These are phyloP conservation scores for Rhinopomastus cyanomelas DNA, from an alignment of 2,113 vertebrate genomes.

Conservation along the genomic window DNA sequence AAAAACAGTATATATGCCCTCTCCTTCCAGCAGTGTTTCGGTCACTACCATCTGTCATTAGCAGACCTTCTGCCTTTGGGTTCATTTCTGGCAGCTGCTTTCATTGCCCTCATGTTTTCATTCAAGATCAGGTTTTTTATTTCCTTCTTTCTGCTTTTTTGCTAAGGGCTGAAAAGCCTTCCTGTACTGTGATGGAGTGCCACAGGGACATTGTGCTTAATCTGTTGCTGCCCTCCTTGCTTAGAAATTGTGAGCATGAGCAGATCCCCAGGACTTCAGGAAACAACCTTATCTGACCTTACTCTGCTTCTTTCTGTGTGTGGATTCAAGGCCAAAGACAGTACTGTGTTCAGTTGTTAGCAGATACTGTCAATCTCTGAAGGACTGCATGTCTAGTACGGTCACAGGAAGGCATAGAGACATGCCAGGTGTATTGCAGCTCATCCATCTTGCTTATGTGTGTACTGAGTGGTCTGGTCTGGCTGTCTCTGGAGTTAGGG, in stretches of 20 bases:
- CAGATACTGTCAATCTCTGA: neutral
- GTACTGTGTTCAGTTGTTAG: neutral
- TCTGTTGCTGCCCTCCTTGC: neutral
- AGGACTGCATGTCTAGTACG: neutral
- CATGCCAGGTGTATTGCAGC: rapidly evolving
- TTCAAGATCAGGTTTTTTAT: neutral
- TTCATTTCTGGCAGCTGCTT: constrained; percentile 50
- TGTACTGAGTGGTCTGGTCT: neutral
- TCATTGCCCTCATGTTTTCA: constrained; percentile 10
- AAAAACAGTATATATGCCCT: constrained; percentile 18
- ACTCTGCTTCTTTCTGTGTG: neutral
- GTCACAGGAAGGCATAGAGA: rapidly evolving
- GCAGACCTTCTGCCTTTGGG: constrained; percentile 55
- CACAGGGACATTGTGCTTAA: neutral
- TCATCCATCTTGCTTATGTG: neutral
- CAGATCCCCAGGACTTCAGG: neutral
- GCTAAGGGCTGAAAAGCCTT: neutral
- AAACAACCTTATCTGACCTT: constrained; percentile 24
- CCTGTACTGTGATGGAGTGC: neutral
- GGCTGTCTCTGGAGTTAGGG: neutral
- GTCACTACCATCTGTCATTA: constrained; percentile 52
- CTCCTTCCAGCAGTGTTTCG: constrained; percentile 46
- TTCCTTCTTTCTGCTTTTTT: neutral
- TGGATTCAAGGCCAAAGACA: neutral
- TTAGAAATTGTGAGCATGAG: neutral